Conservation (phyloP, 2,888 invertebrate species). For the Platerodrilus igneus region DNA sequence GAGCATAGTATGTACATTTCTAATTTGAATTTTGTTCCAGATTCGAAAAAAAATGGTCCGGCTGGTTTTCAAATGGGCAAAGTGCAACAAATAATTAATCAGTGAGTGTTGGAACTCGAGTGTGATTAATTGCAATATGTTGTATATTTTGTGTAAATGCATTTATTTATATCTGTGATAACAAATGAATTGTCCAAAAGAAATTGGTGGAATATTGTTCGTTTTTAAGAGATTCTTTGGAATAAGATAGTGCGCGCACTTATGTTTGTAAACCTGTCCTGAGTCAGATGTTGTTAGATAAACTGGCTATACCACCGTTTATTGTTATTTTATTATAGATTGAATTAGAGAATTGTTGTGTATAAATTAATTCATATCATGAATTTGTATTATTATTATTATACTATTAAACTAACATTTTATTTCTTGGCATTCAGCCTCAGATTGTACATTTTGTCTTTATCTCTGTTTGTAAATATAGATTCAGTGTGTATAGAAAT, state of each 20-base stretch:
- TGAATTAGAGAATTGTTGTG: conserved; percentile 44
- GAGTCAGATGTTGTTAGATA: conserved; percentile 26
- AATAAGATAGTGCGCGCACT: conserved; percentile 33
- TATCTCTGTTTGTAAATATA: conserved; percentile 51
- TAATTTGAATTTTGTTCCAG: conserved; percentile 18
- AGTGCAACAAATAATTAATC: conserved; percentile 42
- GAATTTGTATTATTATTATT: conserved; percentile 44
- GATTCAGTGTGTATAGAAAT: conserved; percentile 52
- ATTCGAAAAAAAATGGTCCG: conserved; percentile 15
- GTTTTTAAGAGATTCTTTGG: conserved; percentile 30
- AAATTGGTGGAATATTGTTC: conserved; percentile 36
- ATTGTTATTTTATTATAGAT: conserved; percentile 41
- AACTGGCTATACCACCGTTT: conserved; percentile 31
- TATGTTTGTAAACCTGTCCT: conserved; percentile 37
- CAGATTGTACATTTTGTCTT: conserved; percentile 46
- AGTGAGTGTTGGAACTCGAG: conserved; percentile 29
- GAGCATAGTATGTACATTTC: too few species aligned
- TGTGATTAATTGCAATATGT: conserved; percentile 41
- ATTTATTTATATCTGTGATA: conserved; percentile 52
- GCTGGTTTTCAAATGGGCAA: conserved; percentile 38
- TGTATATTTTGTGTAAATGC: conserved; percentile 49
- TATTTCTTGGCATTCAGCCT: conserved; percentile 41
- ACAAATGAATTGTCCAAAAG: conserved; percentile 42
- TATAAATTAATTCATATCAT: conserved; percentile 48
- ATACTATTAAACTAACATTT: conserved; percentile 34